Conservation (phyloP, 2,797 vertebrate species). For the Heteromormyrus szaboi region DNA sequence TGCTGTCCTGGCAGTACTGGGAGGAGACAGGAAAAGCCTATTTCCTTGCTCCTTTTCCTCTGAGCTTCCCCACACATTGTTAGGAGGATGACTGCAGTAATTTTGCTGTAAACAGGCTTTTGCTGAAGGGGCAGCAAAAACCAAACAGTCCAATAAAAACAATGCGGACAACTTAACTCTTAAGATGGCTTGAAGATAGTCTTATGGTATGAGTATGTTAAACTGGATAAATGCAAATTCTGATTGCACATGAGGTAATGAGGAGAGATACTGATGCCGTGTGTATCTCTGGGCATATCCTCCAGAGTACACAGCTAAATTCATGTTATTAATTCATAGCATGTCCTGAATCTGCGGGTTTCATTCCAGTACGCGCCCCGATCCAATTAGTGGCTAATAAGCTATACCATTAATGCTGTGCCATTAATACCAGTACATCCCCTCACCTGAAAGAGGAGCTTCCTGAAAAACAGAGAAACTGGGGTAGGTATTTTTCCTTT, state of each 20-base stretch:
- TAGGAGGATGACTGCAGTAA: background rate
- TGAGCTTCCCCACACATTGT: background rate
- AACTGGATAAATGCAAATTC: background rate
- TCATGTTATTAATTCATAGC: background rate
- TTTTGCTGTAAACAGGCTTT: background rate
- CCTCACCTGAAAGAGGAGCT: background rate
- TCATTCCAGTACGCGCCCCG: background rate
- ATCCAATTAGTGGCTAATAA: background rate
- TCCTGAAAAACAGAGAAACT: background rate
- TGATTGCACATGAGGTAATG: background rate
- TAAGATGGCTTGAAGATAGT: background rate
- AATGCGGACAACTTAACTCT: background rate
- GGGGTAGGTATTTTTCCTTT: background rate
- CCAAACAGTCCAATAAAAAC: background rate
- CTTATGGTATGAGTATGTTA: background rate
- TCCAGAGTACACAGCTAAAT: background rate
- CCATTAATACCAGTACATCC: background rate
- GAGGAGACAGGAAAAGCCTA: background rate
- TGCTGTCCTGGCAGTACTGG: background rate
- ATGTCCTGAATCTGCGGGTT: background rate
- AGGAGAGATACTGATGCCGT: background rate
- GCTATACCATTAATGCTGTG: background rate
- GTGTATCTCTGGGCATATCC: background rate
- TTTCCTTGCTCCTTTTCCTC: background rate
- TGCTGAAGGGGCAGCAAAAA: background rate